These are phyloP conservation scores for Trichomalopsis sarcophagae DNA, from an alignment of 1,140 invertebrate species.

Conservation along the genomic window DNA sequence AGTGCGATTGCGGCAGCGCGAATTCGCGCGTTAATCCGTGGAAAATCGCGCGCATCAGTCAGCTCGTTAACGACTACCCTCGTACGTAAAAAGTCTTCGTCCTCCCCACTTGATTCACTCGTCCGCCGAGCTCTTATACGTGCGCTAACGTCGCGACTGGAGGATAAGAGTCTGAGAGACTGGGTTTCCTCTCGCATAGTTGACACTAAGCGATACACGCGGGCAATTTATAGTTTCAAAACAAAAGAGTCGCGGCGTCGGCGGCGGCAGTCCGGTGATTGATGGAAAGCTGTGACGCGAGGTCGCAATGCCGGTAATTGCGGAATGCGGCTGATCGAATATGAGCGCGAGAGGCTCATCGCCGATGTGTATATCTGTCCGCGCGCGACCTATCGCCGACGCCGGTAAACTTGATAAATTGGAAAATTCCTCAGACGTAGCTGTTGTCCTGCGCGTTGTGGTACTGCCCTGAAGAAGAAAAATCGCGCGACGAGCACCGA, in stretches of 20 bases:
- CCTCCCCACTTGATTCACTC: neutral
- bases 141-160: neutral
- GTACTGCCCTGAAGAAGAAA: no score
- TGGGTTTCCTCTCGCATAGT: neutral
- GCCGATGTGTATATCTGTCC: no score
- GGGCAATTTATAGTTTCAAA: constrained; percentile 17
- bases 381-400: no score
- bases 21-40: neutral
- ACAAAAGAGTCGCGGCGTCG: constrained; percentile 9
- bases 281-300: constrained; percentile 11
- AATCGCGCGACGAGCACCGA: neutral
- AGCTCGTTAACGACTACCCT: neutral
- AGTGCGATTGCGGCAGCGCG: neutral
- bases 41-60: constrained; percentile 9
- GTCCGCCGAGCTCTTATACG: neutral
- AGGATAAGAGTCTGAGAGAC: neutral
- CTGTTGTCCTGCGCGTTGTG: neutral
- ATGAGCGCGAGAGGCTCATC: neutral
- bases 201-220: constrained; percentile 14
- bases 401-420: neutral
- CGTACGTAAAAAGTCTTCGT: neutral
- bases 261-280: neutral
- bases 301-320: constrained; percentile 16
- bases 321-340: constrained; percentile 16
- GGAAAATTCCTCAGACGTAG: neutral